Evolutionary conservation across 2,888 invertebrate genomes (phyloP).

Genomic region (Yponomeuta plumbellus): DNA sequence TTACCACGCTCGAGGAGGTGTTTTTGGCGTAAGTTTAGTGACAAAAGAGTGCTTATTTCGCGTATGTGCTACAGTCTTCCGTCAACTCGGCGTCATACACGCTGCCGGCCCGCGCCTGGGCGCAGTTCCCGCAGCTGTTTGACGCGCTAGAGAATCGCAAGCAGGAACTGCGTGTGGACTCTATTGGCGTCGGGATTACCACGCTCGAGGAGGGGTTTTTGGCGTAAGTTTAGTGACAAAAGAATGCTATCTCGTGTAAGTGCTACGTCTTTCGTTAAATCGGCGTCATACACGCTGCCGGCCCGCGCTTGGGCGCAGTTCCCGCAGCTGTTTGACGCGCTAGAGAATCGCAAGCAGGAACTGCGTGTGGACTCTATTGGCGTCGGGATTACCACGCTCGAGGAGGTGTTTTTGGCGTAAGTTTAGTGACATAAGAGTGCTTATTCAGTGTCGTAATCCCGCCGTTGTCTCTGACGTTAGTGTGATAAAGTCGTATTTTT

Average conservation of each 20-base stretch:
- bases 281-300: conserved; percentile 50
- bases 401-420: conserved; percentile 93
- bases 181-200: conserved; percentile 89
- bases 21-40: conserved; percentile 82
- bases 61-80: no score
- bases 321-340: conserved; percentile 75
- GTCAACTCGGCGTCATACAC: conserved; percentile 47
- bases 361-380: conserved; percentile 82
- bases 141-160: conserved; percentile 77
- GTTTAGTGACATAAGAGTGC: conserved; percentile 26
- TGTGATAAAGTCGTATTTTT: no score
- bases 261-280: conserved; percentile 35
- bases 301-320: conserved; percentile 74
- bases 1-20: conserved; percentile 95
- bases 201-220: conserved; percentile 96
- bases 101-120: conserved; percentile 66
- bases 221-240: conserved; percentile 69
- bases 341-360: conserved; percentile 76
- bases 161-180: conserved; percentile 68
- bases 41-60: no score
- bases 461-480: no score
- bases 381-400: conserved; percentile 91
- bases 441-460: not conserved
- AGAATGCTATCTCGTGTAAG: no score
- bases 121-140: conserved; percentile 78